Base-by-base conservation (phyloP, 1,140 invertebrate species). In the Campoletis sonorensis region DNA sequence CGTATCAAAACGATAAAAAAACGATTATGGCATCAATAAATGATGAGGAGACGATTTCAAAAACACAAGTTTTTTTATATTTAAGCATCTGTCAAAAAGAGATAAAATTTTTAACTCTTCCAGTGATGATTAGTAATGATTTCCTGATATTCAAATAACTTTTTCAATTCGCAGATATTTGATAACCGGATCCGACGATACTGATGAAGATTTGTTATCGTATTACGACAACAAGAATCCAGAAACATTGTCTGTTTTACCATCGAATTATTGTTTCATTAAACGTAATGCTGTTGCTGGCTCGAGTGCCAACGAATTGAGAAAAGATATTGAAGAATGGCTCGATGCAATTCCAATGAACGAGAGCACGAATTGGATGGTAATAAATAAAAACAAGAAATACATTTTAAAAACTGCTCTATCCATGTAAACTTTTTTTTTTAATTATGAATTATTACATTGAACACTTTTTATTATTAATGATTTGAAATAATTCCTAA, bases 181-280 rank as follows among this genome's bases (percentile, higher is more conserved):
- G 86, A 88, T 94, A 71, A 90, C 92, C 4, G 94, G 94, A 83
- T 90, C 92, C 16, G 94, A 93, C 84, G 92, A 92, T 13, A 79
- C 90, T 3, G 83, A 93, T 58, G 88, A 92, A 11, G 88, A 92
- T 0, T 85, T 93, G 23, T 92, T 94, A 76, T 82, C 89, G 18
- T 95, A 95, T 86, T 95, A 94, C 81, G 93, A 93, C 18, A 93
- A 93, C 81, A 89, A 86, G 1, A 88, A 89, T 81, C 88, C 86
- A 1, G 88, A 89, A 0, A 86, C 92, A 0, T 86, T 91, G 21
- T 94, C 94, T 0, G 93, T 95, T 82, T 87, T 94, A 45, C 94
- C 95, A 1, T 94, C 95, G 84, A 95, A 95, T 88, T 94, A 94
- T 73, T 87, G 91, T 64, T 87, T 94, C 3, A 91, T 94, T 5